Conservation (phyloP, 2,113 vertebrate genomes). For the Coptodon bakossiorum region DNA sequence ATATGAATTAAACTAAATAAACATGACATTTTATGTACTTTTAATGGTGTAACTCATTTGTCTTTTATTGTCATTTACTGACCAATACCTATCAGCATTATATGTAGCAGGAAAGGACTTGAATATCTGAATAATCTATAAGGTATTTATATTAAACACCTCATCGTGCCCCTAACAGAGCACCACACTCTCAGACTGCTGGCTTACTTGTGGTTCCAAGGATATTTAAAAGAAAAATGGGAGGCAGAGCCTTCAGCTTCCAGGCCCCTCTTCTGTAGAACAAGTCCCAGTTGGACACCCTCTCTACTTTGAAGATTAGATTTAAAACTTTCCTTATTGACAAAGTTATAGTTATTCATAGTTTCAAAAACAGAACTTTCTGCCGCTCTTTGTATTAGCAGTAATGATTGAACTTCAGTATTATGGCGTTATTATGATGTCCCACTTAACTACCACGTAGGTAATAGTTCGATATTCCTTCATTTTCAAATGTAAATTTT, state of each 20-base stretch:
- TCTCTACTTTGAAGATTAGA: background rate
- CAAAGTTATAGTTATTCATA: background rate
- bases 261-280: background rate
- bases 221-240: background rate
- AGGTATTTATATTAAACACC: background rate
- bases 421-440: background rate
- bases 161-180: background rate
- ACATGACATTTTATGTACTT: slow-evolving; percentile 77
- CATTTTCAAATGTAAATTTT: background rate
- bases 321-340: background rate
- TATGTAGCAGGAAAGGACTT: background rate
- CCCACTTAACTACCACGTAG: background rate
- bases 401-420: background rate
- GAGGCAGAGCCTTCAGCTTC: background rate
- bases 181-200: background rate
- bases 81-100: background rate
- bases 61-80: background rate
- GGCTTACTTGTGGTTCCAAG: background rate
- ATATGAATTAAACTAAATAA: slow-evolving; percentile 68
- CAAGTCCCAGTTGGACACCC: background rate
- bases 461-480: background rate
- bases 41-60: slow-evolving; percentile 42
- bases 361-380: background rate
- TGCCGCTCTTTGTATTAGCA: background rate
- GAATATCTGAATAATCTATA: background rate